Evolutionary conservation across 2,113 vertebrate genomes (phyloP), one percentile per base, ranked within the genome.

Genomic region (Lepisosteus osseus): DNA sequence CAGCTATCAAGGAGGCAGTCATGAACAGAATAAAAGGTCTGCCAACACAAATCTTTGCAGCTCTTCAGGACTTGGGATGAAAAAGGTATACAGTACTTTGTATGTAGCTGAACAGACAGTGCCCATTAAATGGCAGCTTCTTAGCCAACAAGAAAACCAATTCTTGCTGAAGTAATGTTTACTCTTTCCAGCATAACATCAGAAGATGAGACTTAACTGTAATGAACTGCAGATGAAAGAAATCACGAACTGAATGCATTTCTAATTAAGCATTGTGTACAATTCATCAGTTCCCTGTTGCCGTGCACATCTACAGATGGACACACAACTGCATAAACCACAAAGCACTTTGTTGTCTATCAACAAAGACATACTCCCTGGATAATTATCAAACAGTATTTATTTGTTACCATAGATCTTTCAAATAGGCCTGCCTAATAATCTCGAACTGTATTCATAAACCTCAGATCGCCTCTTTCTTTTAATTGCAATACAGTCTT

Each of bases 101-200:
- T 56, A 69, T 54, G 29, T 68, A 14, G 8, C 29, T 29, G 11
- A 68, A 68, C 54, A 29, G 17, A 68, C 8, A 54, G 3, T 55
- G 15, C 44, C 14, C 54, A 68, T 68, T 12, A 41, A 1, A 13
- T 65, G 47, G 47, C 47, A 5, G 47, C 9, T 65, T 40, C 41
- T 65, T 29, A 65, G 8, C 2, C 62, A 65, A 81, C 78, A 86
- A 79, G 75, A 79, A 83, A 79, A 77, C 80, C 83, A 84, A 71
- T 65, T 65, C 17, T 29, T 29, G 13, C 62, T 17, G 62, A 8
- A 65, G 62, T 40, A 55, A 56, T 1, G 64, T 47, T 7, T 64
- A 68, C 61, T 70, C 69, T 43, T 47, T 15, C 7, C 14, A 13
- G 2, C 7, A 6, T 0, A 5, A 65, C 67, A 72, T 41, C 15